These are phyloP conservation scores for Fregata magnificens DNA, from an alignment of 2,113 vertebrate species.

Conservation along the genomic window DNA sequence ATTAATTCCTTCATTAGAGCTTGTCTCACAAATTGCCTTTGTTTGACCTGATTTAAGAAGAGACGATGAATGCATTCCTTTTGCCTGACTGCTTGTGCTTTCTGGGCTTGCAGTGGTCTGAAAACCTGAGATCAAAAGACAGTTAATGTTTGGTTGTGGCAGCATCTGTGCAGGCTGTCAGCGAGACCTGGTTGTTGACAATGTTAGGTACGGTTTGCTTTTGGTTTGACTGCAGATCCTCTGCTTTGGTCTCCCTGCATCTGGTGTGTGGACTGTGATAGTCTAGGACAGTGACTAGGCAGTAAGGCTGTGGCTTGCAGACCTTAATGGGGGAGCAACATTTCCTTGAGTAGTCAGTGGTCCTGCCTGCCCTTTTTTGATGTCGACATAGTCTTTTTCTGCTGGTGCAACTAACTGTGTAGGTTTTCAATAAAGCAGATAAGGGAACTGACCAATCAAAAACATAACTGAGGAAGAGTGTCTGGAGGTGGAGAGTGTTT, in stretches of 20 bases:
- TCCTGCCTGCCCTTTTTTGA: neutral
- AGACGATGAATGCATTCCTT: neutral
- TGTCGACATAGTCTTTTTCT: neutral
- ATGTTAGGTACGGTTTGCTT: neutral
- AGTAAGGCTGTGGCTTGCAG: neutral
- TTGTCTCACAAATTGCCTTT: slow-evolving; percentile 4
- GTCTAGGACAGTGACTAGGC: neutral
- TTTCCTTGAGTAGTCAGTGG: neutral
- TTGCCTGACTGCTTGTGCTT: neutral
- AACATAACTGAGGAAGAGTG: neutral
- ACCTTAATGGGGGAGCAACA: neutral
- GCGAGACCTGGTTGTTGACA: neutral
- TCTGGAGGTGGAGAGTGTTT: neutral
- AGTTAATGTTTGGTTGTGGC: neutral
- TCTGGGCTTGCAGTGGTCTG: neutral
- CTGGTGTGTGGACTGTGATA: neutral
- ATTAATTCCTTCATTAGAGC: slow-evolving; percentile 9
- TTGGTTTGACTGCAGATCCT: neutral
- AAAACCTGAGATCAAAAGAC: neutral
- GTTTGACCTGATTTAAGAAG: neutral
- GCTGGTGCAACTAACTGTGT: neutral
- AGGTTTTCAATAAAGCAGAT: neutral
- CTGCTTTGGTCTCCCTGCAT: neutral
- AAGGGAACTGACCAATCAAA: neutral
- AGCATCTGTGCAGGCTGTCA: neutral